Conservation (phyloP, 2,888 invertebrate genomes). For the Opisthograptis luteolata region DNA sequence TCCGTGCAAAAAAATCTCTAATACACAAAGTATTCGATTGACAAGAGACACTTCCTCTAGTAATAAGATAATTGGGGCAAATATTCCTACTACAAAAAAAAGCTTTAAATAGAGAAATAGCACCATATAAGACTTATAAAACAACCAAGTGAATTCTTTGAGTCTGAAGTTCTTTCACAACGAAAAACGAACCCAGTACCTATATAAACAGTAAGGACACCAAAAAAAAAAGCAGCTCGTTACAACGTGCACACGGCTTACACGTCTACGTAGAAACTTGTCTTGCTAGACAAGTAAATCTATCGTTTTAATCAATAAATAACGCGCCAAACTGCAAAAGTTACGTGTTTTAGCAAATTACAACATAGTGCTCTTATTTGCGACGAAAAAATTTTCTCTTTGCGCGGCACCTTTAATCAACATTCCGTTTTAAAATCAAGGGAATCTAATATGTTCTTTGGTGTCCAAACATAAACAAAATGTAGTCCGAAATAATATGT, state of each 20-base stretch:
- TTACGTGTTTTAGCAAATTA: too few relatives aligned
- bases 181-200: neutral
- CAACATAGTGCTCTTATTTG: too few relatives aligned
- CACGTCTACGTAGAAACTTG: too few relatives aligned
- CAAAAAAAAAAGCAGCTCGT: neutral
- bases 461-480: too few relatives aligned
- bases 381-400: too few relatives aligned
- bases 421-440: too few relatives aligned
- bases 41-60: neutral
- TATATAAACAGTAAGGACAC: conserved; percentile 1
- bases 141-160: conserved; percentile 11
- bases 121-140: conserved; percentile 27
- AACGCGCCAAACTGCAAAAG: too few relatives aligned
- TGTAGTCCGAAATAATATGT: neutral
- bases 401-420: too few relatives aligned
- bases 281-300: too few relatives aligned
- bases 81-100: conserved; percentile 5
- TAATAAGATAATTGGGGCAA: conserved; percentile 21
- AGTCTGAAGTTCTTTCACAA: neutral
- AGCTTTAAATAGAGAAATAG: conserved; percentile 36
- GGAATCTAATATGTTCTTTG: too few relatives aligned
- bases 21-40: conserved; percentile 4
- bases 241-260: neutral
- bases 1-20: neutral
- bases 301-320: too few relatives aligned